Conservation (phyloP, 2,113 vertebrate genomes). For the Struthidea cinerea region DNA sequence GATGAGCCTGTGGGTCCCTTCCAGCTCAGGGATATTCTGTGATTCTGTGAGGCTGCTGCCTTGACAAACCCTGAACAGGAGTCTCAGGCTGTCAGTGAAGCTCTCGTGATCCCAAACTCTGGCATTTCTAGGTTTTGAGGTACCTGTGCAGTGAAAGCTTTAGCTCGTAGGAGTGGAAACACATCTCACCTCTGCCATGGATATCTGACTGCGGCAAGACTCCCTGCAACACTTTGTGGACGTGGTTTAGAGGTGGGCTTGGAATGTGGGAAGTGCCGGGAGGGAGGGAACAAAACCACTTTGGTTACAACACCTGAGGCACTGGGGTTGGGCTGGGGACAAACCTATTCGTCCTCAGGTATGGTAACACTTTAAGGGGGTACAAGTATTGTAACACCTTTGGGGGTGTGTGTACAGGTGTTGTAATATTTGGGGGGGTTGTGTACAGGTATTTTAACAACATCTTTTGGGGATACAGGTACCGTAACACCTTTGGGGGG, state of each 20-base stretch:
- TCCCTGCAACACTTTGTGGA: not conserved
- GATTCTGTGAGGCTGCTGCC: not conserved
- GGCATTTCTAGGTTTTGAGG: not conserved
- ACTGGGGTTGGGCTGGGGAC: not conserved
- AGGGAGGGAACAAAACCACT: not conserved
- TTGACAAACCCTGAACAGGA: not conserved
- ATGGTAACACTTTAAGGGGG: not conserved
- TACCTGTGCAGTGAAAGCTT: not conserved
- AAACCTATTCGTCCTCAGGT: not conserved
- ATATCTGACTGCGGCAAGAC: not conserved
- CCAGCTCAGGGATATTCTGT: not conserved
- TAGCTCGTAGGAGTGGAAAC: not conserved
- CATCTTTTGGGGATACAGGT: not conserved
- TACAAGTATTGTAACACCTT: not conserved
- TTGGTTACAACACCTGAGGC: no score
- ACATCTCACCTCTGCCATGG: not conserved
- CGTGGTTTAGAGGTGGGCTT: not conserved
- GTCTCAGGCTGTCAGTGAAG: not conserved
- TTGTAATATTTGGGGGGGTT: not conserved
- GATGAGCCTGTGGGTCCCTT: fast-evolving
- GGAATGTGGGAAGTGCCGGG: not conserved
- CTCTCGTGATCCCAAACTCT: not conserved
- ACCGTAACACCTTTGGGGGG: not conserved
- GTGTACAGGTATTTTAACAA: not conserved
- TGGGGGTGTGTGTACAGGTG: no score